Conservation (phyloP, 2,888 invertebrate species). For the Prenolepis imparis region DNA sequence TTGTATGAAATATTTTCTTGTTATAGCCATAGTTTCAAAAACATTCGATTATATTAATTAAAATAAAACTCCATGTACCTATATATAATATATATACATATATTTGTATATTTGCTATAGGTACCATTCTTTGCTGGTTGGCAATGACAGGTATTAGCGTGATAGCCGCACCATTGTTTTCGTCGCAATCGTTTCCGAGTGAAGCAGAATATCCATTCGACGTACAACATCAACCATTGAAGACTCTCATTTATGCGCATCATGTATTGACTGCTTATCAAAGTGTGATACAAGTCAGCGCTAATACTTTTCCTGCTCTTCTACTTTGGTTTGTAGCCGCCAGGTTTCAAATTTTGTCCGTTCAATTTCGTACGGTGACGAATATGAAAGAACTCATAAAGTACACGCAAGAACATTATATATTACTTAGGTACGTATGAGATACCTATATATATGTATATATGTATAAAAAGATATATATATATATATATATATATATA, state of each 20-base stretch:
- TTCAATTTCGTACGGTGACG: conserved; percentile 56
- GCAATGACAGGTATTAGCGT: conserved; percentile 7
- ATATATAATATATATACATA: no score
- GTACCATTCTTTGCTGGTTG: conserved; percentile 17
- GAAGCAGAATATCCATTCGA: conserved; percentile 79
- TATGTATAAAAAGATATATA: no score
- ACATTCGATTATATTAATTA: no score
- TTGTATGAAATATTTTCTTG: no score
- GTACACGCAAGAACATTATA: conserved; percentile 73
- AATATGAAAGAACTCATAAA: conserved; percentile 59
- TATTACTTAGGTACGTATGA: conserved; percentile 70
- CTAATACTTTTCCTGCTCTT: conserved; percentile 75
- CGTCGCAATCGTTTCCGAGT: conserved; percentile 71
- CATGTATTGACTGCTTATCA: conserved; percentile 75
- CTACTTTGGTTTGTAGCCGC: conserved; percentile 76
- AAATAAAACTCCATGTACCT: no score
- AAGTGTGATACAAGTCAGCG: conserved; percentile 66
- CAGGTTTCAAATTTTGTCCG: conserved; percentile 72
- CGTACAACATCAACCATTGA: conserved; percentile 54
- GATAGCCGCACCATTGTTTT: not conserved
- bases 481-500: no score
- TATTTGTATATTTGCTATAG: conserved; percentile 6
- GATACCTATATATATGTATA: not conserved
- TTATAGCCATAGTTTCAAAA: no score
- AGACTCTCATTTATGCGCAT: conserved; percentile 68